Evolutionary conservation across 2,113 vertebrate genomes (phyloP), one percentile per base, ranked within the genome.

Genomic region (Anarrhichthys ocellatus): DNA sequence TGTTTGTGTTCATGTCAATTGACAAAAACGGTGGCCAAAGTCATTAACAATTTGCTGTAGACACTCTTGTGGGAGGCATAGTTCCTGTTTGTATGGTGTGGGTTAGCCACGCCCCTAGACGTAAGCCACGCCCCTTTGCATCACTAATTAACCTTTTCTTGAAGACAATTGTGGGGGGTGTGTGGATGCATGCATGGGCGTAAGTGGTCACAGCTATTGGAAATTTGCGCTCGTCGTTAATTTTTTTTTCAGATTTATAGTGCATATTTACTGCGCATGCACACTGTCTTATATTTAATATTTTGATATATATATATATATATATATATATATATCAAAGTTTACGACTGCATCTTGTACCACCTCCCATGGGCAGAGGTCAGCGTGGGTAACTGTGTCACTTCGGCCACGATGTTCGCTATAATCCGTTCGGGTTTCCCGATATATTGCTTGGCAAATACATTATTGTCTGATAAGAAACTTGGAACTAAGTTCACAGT

Each of bases 281-380:
- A 29, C 29, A 29, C 29, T 29, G 29, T 29, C 29, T 29, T 29
- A 2, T 29, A 29, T 29, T 29, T 29, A 29, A n/a, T n/a, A n/a
- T n/a, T n/a, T 27, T 27, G 1, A 27, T 27, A 27, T 27, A 27
- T 27, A 27, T 27, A 27, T 27, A 3, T 32, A 32, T 32, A 32
- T 32, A 32, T 32, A 32, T 32, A 32, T 32, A 32, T 32, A 32
- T 4, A 32, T 3, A 2, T 32, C 1, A 54, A 54, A 71, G 34
- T 42, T 61, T 75, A 87, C 71, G 67, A 66, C 34, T 73, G 61
- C 72, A 82, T 72, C 13, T 29, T 68, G 64, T 63, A 34, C 58
- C 61, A 36, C 38, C 36, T 59, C 13, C 34, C 13, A 5, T 59
- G 50, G 78, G 59, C 50, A 22, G 22, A 27, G n/a, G 65, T 80